Conservation (phyloP, 1,140 invertebrate species). For the Magallana gigas region DNA sequence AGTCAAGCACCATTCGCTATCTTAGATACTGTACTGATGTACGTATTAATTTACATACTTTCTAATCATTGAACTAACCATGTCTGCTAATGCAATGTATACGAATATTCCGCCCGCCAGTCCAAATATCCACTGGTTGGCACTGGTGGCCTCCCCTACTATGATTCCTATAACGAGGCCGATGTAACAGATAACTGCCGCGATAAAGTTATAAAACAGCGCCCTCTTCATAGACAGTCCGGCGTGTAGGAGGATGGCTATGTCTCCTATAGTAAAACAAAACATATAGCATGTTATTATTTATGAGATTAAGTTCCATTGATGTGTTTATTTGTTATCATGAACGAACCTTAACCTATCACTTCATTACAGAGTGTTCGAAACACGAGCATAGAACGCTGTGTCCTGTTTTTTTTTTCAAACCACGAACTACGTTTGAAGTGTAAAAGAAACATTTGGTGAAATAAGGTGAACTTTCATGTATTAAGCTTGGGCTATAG, state of each 20-base stretch:
- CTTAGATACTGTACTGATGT: too few species aligned
- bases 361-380: too few species aligned
- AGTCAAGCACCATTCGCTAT: too few species aligned
- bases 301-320: not conserved
- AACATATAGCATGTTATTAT: not conserved
- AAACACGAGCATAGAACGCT: too few species aligned
- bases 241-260: constrained; percentile 85
- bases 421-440: too few species aligned
- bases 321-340: too few species aligned
- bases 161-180: constrained; percentile 83
- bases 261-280: constrained; percentile 82
- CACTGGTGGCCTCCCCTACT: constrained; percentile 77
- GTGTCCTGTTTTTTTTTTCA: too few species aligned
- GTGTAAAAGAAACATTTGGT: too few species aligned
- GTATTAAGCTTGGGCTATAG: too few species aligned
- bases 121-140: constrained; percentile 82
- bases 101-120: constrained; percentile 84
- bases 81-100: constrained; percentile 84
- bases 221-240: constrained; percentile 85
- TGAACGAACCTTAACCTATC: too few species aligned
- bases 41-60: too few species aligned
- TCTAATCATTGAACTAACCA: constrained; percentile 79
- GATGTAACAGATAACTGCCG: constrained; percentile 83
- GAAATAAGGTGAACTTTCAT: too few species aligned
- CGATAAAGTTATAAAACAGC: constrained; percentile 85